Base-by-base conservation (phyloP, 2,113 vertebrate species). In the Lanius ludovicianus region DNA sequence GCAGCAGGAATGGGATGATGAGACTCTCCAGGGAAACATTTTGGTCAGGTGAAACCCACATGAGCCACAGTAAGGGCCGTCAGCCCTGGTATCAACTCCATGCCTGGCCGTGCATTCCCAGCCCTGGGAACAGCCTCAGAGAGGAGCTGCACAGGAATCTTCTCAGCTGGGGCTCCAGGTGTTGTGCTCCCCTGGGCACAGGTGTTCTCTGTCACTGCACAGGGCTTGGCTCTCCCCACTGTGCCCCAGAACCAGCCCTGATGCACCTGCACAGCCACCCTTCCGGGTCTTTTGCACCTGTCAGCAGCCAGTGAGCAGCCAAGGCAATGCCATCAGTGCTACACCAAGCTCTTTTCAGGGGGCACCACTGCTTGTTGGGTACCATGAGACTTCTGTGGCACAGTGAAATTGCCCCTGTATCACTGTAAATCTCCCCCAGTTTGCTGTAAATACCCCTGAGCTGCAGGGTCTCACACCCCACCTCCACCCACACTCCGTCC, bases 271-370 rank as follows among this genome's bases (percentile, higher is more conserved):
- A 47, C 41, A 67, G 46, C 27, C 24, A 7, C 56, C 13, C 27
- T 19, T 19, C 21, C 25, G 16, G 23, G 30, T 18, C 3, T 0
- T 35, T 44, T 27, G 47, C 25, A 33, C 30, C 46, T 3, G 1
- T 13, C 57, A 41, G 67, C 2, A 2, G 27, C 67, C 7, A 1
- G 44, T 0, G 2, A 53, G 46, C 0, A 0, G 57, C 74, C 28
- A 9, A 64, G 19, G 27, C 47, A 80, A 28, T 0, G 5, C 39
- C 35, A 15, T 24, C 1, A 1, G 1, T 2, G 1, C 33, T 25
- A 35, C 52, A 50, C 7, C 33, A 41, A 70, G 28, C 28, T 35
- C 13, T 62, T 18, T 57, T 42, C 24, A 27, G 33, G 15, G 19
- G 10, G 2, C 53, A 57, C 16, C 19, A 71, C 18, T 16, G 11